These are phyloP conservation scores for Cassiopea andromeda DNA, from an alignment of 30 jellyfish, hydroid and myxozoan genomes.

Conservation along the genomic window DNA sequence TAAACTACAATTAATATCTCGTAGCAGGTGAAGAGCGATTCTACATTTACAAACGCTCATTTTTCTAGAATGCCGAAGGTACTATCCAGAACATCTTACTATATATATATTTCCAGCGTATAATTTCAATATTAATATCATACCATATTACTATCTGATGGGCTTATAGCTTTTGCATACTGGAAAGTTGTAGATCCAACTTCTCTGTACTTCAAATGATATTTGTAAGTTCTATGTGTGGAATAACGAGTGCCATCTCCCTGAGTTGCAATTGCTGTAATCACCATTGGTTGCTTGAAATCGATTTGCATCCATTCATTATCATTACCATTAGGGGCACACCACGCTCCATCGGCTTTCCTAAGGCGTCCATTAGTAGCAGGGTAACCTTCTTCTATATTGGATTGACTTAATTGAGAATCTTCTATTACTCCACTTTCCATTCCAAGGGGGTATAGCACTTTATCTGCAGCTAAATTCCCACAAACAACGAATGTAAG, in stretches of 20 bases:
- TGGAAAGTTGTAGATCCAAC: conserved; percentile 6
- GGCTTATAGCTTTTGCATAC: conserved; percentile 4
- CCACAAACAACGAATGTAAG: not conserved
- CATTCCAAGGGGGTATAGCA: conserved; percentile 55
- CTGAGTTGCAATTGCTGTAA: conserved; percentile 54
- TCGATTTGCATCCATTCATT: conserved; percentile 60
- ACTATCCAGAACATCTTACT: no score
- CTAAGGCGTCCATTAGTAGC: conserved; percentile 28
- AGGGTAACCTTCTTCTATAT: not conserved
- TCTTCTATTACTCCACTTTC: conserved; percentile 58
- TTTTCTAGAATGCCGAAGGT: no score
- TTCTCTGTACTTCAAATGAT: conserved; percentile 26
- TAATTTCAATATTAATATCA: no score
- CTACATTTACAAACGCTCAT: no score
- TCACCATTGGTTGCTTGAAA: conserved; percentile 44
- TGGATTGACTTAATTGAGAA: conserved; percentile 41
- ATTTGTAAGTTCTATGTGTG: conserved; percentile 15
- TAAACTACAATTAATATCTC: no score
- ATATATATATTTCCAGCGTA: no score
- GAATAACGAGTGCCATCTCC: conserved; percentile 20
- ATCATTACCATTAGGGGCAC: conserved; percentile 16
- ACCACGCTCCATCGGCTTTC: conserved; percentile 39
- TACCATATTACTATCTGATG: conserved; percentile 32
- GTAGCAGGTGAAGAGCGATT: no score
- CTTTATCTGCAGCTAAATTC: conserved; percentile 37